Evolutionary conservation across 2,888 invertebrate species (phyloP).

Genomic region (Bombyx huttoni): DNA sequence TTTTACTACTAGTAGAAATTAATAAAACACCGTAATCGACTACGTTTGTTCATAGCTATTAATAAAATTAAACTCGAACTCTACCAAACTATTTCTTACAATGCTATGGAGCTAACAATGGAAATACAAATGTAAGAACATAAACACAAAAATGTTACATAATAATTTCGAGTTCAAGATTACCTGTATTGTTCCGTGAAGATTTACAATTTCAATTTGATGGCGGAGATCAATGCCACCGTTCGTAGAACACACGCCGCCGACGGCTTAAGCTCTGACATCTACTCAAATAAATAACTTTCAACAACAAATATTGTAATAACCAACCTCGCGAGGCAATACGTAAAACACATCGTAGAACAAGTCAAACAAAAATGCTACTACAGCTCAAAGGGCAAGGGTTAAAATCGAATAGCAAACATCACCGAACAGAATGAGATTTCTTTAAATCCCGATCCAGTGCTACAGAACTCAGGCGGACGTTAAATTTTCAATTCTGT

Average conservation of each 20-base stretch:
- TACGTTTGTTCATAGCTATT: not conserved
- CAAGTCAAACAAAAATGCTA: conserved; percentile 33
- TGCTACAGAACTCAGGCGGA: conserved; percentile 32
- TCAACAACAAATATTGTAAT: conserved; percentile 67
- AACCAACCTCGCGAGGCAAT: conserved; percentile 30
- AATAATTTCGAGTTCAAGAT: conserved; percentile 12
- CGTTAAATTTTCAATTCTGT: conserved; percentile 28
- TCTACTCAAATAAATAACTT: conserved; percentile 58
- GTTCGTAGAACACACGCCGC: conserved; percentile 26
- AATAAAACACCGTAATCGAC: no score
- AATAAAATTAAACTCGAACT: not conserved
- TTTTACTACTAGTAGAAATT: no score
- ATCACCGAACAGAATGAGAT: conserved; percentile 32
- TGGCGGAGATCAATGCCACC: conserved; percentile 40
- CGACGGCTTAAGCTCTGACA: conserved; percentile 39
- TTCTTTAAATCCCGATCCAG: conserved; percentile 42
- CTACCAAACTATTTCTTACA: conserved; percentile 4
- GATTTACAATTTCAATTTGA: conserved; percentile 37
- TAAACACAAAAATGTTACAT: conserved; percentile 12
- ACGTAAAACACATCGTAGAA: conserved; percentile 17
- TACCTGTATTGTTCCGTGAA: conserved; percentile 22
- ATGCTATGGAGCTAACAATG: conserved; percentile 1
- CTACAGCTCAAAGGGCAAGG: conserved; percentile 24
- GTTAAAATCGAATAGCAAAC: conserved; percentile 27
- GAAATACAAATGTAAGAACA: conserved; percentile 9